Evolutionary conservation across 2,113 vertebrate genomes (phyloP), one percentile per base, ranked within the genome.

Genomic region (Corythornis vintsioides): DNA sequence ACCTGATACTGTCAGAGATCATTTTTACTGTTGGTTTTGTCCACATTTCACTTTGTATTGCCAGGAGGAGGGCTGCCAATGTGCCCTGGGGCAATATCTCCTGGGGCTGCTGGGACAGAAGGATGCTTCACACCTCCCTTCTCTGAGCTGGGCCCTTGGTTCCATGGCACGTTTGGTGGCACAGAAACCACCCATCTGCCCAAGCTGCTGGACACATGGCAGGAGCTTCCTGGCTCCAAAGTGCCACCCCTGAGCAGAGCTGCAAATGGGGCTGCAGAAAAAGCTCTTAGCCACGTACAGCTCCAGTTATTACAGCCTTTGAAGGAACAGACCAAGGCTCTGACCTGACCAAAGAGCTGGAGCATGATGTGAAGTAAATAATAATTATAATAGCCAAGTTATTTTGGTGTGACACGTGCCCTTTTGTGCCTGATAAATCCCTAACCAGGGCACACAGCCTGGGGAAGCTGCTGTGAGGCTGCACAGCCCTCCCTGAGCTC

Each of bases 361-460:
- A 96, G 64, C 74, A 52, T 31, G 63, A 26, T 65, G 28, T 5
- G 14, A 40, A 73, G 59, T 50, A 89, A 50, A 50, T 50, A 90
- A 84, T 67, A 87, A 79, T 74, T 64, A 56, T 48, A 66, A 43
- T 10, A 86, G 52, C 26, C 40, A 75, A 83, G 82, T 72, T 85
- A 33, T 87, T 83, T 57, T 35, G 2, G 3, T 7, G 20, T 71
- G 80, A 66, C 75, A 52, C 1, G 1, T 79, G 84, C 57, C 77
- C 83, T 92, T 95, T 86, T 75, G 65, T 65, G 38, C 15, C 59
- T 71, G 91, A 71, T 77, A 65, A 86, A 65, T 56, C 83, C 69
- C 72, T 28, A 16, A 53, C 57, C n/a, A 70, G 71, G 83, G 77
- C 82, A 59, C 17, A 7, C 20, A 77, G 85, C 60, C 38, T 1